A percentile compares a stretch with the other conserved stretches of the same genome.
Evolutionary conservation across 2,888 invertebrate genomes (phyloP).

Genomic region (Cephus rjabovi): DNA sequence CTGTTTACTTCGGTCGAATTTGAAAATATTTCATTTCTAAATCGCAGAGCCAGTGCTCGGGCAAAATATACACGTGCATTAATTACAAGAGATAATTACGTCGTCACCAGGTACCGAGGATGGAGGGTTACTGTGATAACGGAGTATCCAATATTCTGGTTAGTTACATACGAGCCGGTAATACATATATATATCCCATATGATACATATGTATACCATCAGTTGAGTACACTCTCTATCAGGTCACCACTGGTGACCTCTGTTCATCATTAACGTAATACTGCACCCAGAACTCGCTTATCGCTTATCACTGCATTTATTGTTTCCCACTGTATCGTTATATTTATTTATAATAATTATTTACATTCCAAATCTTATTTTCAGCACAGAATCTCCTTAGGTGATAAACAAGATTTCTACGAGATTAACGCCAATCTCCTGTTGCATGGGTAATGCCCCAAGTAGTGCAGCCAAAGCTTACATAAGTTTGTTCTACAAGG

Average conservation of each 20-base stretch:
- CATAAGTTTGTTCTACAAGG: background rate
- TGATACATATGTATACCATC: background rate
- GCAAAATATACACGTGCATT: slow-evolving; percentile 44
- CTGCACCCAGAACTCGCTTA: slow-evolving; percentile 7
- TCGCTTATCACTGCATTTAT: background rate
- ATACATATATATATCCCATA: background rate
- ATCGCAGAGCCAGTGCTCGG: slow-evolving; percentile 6
- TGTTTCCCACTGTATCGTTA: no score
- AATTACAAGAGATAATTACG: slow-evolving; percentile 49
- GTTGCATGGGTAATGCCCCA: background rate
- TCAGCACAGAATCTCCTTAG: background rate
- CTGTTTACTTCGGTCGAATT: background rate
- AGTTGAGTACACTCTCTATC: background rate
- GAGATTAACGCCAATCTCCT: background rate
- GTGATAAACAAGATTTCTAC: background rate
- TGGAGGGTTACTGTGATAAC: slow-evolving; percentile 47
- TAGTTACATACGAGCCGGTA: slow-evolving; percentile 32
- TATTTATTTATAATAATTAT: background rate
- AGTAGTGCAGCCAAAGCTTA: background rate
- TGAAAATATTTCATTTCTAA: background rate
- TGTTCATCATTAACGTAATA: slow-evolving; percentile 39
- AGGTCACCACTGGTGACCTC: slow-evolving; percentile 28
- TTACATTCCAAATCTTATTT: background rate
- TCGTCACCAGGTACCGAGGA: slow-evolving; percentile 40
- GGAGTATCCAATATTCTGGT: slow-evolving; percentile 45